Conservation (phyloP, 2,888 invertebrate genomes). For the Campoplex capitator region DNA sequence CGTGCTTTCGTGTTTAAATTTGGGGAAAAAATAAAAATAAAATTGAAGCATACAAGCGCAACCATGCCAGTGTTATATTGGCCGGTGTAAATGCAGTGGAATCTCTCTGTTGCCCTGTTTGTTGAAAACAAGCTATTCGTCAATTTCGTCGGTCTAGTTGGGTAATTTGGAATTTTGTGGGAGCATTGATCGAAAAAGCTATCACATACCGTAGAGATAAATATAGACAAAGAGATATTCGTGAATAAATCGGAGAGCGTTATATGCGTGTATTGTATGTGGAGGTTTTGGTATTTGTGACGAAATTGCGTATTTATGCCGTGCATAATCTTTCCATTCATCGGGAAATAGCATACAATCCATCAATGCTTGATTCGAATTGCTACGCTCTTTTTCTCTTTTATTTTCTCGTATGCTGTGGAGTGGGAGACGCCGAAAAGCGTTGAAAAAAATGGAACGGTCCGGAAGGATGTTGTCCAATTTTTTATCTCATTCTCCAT, state of each 20-base stretch:
- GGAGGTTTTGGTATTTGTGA: conserved; percentile 71
- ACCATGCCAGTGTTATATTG: not conserved
- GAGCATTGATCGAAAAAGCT: conserved; percentile 36
- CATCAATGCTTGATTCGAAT: conserved; percentile 81
- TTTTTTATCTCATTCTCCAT: conserved; percentile 76
- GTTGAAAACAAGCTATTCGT: conserved; percentile 11
- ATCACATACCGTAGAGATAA: conserved; percentile 16
- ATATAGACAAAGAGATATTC: conserved; percentile 26
- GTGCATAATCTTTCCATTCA: conserved; percentile 83
- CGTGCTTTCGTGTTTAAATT: not conserved
- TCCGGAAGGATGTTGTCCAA: conserved; percentile 78
- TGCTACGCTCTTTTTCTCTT: conserved; percentile 62
- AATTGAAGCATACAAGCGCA: conserved; percentile 36
- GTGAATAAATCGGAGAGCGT: conserved; percentile 49
- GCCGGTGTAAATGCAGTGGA: too few species aligned
- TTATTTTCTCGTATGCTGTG: conserved; percentile 78
- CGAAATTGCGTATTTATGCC: conserved; percentile 84
- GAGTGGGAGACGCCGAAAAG: conserved; percentile 78
- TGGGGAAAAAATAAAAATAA: conserved; percentile 66
- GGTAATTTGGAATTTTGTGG: conserved; percentile 45
- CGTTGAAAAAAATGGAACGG: conserved; percentile 75
- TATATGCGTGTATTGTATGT: conserved; percentile 50
- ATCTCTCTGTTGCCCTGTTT: not conserved
- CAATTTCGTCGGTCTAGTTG: conserved; percentile 55
- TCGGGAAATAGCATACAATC: conserved; percentile 80